These are phyloP conservation scores for Axinella damicornis DNA, from an alignment of 37 sponge, comb jelly and placozoan species.

Conservation along the genomic window DNA sequence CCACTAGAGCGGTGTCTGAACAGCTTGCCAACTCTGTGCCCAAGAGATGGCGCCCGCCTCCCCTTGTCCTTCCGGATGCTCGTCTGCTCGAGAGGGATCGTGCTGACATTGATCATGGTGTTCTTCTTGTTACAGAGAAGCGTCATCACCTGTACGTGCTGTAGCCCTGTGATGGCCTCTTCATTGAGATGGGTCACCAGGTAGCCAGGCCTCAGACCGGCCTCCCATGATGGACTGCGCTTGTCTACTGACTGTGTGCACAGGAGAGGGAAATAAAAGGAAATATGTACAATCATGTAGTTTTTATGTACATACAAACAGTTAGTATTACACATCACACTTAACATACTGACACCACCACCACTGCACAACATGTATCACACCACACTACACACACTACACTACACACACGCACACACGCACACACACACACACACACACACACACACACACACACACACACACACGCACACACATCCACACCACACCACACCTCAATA, in stretches of 20 bases:
- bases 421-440: too few relatives aligned
- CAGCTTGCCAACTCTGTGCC: slow-evolving; percentile 72
- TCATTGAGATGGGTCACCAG: slow-evolving; percentile 92
- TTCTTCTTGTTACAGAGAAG: slow-evolving; percentile 66
- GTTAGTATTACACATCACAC: too few relatives aligned
- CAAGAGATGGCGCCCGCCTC: slow-evolving; percentile 55
- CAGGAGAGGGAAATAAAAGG: too few relatives aligned
- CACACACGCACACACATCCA: too few relatives aligned
- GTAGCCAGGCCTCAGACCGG: slow-evolving; percentile 74
- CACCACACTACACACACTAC: too few relatives aligned
- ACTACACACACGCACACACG: too few relatives aligned
- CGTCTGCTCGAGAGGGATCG: slow-evolving; percentile 85
- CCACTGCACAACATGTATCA: too few relatives aligned
- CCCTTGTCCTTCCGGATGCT: slow-evolving; percentile 77
- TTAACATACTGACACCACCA: too few relatives aligned
- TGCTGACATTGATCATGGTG: slow-evolving; percentile 39
- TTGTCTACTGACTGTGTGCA: slow-evolving; percentile 81
- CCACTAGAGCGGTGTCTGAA: slow-evolving; percentile 56
- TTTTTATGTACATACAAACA: too few relatives aligned
- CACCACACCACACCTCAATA: slow-evolving; percentile 85
- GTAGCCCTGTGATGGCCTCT: slow-evolving; percentile 84
- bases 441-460: too few relatives aligned
- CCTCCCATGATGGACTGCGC: slow-evolving; percentile 80
- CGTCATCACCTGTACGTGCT: slow-evolving; percentile 78
- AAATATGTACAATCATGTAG: too few relatives aligned